A percentile compares a stretch with the other conserved stretches of the same genome.
These are phyloP conservation scores for Saguinus imperator DNA, from an alignment of 2,113 vertebrate species.

Conservation along the genomic window DNA sequence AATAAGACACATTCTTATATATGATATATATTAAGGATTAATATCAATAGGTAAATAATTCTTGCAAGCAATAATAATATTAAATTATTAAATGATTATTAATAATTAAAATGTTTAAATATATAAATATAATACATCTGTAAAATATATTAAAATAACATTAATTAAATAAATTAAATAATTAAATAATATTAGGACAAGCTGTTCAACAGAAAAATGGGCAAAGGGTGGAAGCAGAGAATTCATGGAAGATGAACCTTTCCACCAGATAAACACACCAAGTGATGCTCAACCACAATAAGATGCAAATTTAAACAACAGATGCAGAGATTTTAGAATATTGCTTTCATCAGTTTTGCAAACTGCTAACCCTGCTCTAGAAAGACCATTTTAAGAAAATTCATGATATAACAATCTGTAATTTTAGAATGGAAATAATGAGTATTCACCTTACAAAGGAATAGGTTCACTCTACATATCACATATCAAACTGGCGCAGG, in stretches of 20 bases:
- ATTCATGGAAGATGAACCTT: not conserved
- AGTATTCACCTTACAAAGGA: not conserved
- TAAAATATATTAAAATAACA: not conserved
- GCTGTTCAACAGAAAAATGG: not conserved
- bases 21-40: conserved; percentile 5
- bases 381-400: conserved; percentile 31
- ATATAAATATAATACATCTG: not conserved
- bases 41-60: conserved; percentile 32
- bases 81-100: not conserved
- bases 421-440: not conserved
- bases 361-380: not conserved
- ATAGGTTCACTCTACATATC: not conserved
- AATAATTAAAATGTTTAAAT: not conserved
- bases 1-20: not conserved
- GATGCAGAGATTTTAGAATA: not conserved
- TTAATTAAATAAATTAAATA: not conserved
- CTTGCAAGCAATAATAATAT: not conserved
- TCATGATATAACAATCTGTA: not conserved
- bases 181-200: conserved; percentile 1
- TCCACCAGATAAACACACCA: not conserved
- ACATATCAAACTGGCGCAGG: not conserved
- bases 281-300: not conserved
- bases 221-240: not conserved
- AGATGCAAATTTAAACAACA: not conserved
- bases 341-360: not conserved